A percentile compares a stretch with the other conserved stretches of the same genome.
phyloP scores from a whole-genome alignment of 2,888 invertebrate genomes.

The Apomyelois bistriatella region DNA sequence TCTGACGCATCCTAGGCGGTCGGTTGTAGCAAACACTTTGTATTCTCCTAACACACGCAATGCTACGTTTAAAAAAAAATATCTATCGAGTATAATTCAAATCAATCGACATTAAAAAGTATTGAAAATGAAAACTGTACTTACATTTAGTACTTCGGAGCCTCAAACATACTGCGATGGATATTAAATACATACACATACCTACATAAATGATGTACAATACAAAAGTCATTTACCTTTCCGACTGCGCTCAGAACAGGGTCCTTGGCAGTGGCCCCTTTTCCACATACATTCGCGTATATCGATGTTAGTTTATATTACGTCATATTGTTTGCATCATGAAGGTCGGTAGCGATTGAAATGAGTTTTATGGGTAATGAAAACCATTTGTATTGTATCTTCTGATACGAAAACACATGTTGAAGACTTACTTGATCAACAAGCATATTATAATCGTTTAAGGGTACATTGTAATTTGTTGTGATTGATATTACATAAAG shows the following conservation, averaged over 20 bases:
- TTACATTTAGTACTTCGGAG: too few species aligned
- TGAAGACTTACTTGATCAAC: background rate
- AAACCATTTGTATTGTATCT: constrained; percentile 2
- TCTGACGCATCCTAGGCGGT: too few species aligned
- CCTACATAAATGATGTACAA: background rate
- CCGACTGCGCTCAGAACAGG: constrained; percentile 51
- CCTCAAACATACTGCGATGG: too few species aligned
- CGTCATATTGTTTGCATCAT: constrained; percentile 58
- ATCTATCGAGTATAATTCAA: too few species aligned
- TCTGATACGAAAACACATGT: constrained; percentile 7
- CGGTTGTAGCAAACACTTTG: too few species aligned
- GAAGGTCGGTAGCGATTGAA: constrained; percentile 40
- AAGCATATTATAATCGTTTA: background rate
- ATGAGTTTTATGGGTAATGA: constrained; percentile 30
- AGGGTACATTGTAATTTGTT: background rate
- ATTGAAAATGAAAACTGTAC: too few species aligned
- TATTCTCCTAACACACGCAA: too few species aligned
- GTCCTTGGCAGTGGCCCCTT: constrained; percentile 73
- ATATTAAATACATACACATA: too few species aligned
- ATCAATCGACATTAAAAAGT: too few species aligned
- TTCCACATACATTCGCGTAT: constrained; percentile 60
- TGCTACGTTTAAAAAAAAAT: too few species aligned
- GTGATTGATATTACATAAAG: constrained; percentile 18
- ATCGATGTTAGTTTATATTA: constrained; percentile 49
- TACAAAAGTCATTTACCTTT: constrained; percentile 61